Base-by-base conservation (phyloP, 2,797 vertebrate genomes). In the Chelon auratus region DNA sequence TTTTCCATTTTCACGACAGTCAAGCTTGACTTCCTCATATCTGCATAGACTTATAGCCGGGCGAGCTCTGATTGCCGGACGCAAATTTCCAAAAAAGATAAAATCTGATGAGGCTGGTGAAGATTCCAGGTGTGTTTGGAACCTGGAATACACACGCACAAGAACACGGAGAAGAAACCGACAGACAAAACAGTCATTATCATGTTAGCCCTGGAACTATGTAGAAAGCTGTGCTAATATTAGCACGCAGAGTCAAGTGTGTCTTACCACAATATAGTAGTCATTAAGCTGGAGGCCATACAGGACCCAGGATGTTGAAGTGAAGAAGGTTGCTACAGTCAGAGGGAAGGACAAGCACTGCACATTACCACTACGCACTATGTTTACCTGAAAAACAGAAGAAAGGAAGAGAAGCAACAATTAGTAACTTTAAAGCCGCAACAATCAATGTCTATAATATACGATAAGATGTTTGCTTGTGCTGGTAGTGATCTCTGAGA, bases 281-380 rank as follows among this genome's bases (percentile, higher is more conserved):
- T 99, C 97, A 0, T 68, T 60, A 2, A 96, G 91, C 83, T 94
- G 94, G 61, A 95, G 87, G 50, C 97, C 97, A 0, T 98, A 98
- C 15, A 97, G 92, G 0, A 95, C 95, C 97, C 97, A 98, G 86
- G 96, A 96, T 53, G 94, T 83, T 17, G 97, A 97, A 1, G 97
- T 94, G 79, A 99, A 92, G 66, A 98, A 95, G 1, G 97, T 98
- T 68, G 96, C 92, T 14, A 98, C 93, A 0, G 96, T 95, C 82
- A 98, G 90, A 1, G 96, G 92, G 80, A 96, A 97, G 81, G 97
- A 99, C 84, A 99, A 89, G 54, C 96, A 93, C 45, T 94, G 92
- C 0, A 96, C 95, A 0, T 97, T 95, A 45, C 93, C 90, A n/a
- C 86, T 96, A 47, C 87, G 94, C 54, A 98, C 60, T 0, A 98